A percentile compares a stretch with the other conserved stretches of the same genome.
Conservation (phyloP, 1,140 invertebrate species). For the Eumeta japonica region DNA sequence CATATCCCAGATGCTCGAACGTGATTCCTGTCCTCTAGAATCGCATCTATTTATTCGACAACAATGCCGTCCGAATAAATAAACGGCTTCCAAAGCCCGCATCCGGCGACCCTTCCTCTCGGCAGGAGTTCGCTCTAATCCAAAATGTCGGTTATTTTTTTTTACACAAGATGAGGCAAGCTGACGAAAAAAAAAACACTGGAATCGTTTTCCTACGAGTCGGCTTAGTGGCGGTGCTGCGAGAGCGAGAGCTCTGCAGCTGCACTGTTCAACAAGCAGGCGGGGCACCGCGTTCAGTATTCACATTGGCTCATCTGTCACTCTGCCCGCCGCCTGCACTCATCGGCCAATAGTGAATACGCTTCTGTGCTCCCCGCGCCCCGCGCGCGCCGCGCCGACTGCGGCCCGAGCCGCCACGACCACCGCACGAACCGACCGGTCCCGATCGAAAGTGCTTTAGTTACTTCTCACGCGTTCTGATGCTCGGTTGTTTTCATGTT, state of each 20-base stretch:
- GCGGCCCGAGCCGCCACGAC: constrained; percentile 47
- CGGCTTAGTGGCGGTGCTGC: too few relatives aligned
- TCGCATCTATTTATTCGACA: constrained; percentile 47
- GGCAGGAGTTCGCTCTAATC: constrained; percentile 27
- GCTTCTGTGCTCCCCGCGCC: constrained; percentile 19
- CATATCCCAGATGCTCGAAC: too few relatives aligned
- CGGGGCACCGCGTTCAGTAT: constrained; percentile 46
- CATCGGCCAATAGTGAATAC: constrained; percentile 28
- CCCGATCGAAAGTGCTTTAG: constrained; percentile 56
- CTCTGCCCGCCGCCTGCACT: constrained; percentile 49
- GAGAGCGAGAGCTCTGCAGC: constrained; percentile 33
- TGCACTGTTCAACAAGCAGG: too few relatives aligned
- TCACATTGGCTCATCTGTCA: constrained; percentile 26
- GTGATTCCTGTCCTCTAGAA: too few relatives aligned
- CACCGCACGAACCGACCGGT: constrained; percentile 47
- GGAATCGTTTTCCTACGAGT: constrained; percentile 31
- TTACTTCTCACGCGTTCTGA: constrained; percentile 46
- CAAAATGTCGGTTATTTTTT: constrained; percentile 57
- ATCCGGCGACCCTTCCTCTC: constrained; percentile 41
- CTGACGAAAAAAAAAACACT: constrained; percentile 38
- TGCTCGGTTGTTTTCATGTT: constrained; percentile 35
- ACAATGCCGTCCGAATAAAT: constrained; percentile 42
- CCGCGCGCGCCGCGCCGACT: constrained; percentile 39
- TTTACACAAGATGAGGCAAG: constrained; percentile 36
- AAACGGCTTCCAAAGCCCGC: constrained; percentile 32